Conservation (phyloP, 2,113 vertebrate genomes). For the Sminthopsis crassicaudata region DNA sequence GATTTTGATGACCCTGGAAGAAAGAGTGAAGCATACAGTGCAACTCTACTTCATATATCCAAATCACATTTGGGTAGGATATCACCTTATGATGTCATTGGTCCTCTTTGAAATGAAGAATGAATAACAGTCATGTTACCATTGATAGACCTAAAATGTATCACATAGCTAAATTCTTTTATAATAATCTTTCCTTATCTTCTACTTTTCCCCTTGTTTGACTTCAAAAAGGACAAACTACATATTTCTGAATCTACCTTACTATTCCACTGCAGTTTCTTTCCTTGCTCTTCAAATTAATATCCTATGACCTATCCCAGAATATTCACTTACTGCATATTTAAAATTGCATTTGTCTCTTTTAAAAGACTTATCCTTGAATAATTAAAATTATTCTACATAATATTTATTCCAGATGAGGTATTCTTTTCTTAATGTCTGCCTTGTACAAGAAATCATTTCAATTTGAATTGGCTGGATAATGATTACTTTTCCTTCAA, state of each 20-base stretch:
- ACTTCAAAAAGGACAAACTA: not conserved
- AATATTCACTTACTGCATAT: not conserved
- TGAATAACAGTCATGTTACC: not conserved
- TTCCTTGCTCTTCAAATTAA: not conserved
- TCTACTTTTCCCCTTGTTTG: not conserved
- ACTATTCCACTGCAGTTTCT: not conserved
- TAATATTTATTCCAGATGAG: not conserved
- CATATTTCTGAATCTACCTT: not conserved
- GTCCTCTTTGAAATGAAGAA: not conserved
- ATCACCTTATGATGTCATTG: not conserved
- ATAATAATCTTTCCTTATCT: not conserved
- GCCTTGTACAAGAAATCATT: not conserved
- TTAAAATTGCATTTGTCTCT: not conserved
- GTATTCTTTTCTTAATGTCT: not conserved
- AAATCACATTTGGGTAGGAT: not conserved
- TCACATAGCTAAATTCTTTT: not conserved
- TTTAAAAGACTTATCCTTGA: constrained; percentile 24
- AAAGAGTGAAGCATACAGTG: not conserved
- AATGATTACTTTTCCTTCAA: not conserved
- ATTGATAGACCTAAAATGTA: not conserved
- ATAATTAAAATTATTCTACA: constrained; percentile 7
- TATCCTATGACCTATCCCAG: not conserved
- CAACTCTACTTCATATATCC: not conserved
- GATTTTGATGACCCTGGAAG: not conserved
- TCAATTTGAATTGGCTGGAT: not conserved